Conservation (phyloP, 2,797 vertebrate genomes). For the Pseudopleuronectes americanus region DNA sequence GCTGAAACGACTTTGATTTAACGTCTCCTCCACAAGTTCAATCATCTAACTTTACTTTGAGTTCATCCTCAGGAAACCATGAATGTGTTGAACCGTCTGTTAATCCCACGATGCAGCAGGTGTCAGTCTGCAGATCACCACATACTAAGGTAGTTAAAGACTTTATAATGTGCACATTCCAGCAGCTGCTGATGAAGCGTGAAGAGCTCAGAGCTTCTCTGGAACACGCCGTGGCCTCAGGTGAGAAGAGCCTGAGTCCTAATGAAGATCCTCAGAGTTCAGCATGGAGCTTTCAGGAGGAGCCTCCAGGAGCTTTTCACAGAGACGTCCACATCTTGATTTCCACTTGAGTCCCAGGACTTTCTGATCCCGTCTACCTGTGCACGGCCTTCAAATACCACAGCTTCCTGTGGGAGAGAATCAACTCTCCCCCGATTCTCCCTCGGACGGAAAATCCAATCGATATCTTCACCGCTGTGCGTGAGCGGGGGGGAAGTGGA, state of each 20-base stretch:
- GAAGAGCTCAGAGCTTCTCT: not conserved
- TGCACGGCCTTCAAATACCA: conserved; percentile 13
- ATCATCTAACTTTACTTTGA: no score
- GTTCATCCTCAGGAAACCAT: no score
- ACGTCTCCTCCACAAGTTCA: no score
- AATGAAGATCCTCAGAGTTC: not conserved
- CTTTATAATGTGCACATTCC: conserved; percentile 9
- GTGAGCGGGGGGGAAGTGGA: not conserved
- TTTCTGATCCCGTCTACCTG: conserved; percentile 27
- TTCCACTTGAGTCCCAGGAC: conserved; percentile 1
- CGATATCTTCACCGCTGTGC: not conserved
- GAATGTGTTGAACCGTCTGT: no score
- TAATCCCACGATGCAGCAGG: no score
- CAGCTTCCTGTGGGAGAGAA: conserved; percentile 8
- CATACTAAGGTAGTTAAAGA: not conserved
- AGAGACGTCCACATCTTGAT: conserved; percentile 29
- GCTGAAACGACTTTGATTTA: no score
- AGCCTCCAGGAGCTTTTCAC: not conserved
- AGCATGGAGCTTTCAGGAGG: not conserved
- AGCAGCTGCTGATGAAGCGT: not conserved
- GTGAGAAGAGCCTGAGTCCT: no score
- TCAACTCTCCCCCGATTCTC: conserved; percentile 7
- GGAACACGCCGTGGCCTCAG: not conserved
- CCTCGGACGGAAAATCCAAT: conserved; percentile 16
- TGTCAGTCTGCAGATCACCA: no score